These are phyloP conservation scores for Habropoda laboriosa DNA, from an alignment of 1,140 invertebrate species.

Conservation along the genomic window DNA sequence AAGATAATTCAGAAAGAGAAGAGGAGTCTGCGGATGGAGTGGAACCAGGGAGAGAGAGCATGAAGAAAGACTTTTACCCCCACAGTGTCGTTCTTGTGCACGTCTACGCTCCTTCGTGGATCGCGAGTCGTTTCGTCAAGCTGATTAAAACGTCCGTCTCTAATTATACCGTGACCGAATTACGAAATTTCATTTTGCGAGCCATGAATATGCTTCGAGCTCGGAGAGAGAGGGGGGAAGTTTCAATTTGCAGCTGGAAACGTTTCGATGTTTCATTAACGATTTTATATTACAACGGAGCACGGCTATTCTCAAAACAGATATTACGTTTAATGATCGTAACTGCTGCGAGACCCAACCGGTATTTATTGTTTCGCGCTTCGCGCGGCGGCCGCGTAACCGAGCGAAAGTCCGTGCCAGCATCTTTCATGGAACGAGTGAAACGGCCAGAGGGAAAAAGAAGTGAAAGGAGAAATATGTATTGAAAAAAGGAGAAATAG, in stretches of 20 bases:
- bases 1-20: slow-evolving; percentile 56
- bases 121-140: slow-evolving; percentile 21
- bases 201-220: not conserved
- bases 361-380: slow-evolving; percentile 49
- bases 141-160: slow-evolving; percentile 61
- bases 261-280: slow-evolving; percentile 21
- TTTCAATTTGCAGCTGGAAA: slow-evolving; percentile 19
- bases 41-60: not conserved
- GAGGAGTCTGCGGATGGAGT: too few species aligned
- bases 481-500: not conserved
- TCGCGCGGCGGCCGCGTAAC: slow-evolving; percentile 13
- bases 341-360: slow-evolving; percentile 8
- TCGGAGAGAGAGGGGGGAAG: too few species aligned
- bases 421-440: slow-evolving; percentile 44
- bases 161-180: slow-evolving; percentile 7
- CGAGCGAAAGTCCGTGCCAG: slow-evolving; percentile 21
- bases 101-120: not conserved
- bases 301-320: not conserved
- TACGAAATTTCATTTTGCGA: slow-evolving; percentile 56
- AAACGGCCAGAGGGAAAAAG: too few species aligned
- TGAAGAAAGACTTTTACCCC: not conserved
- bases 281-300: slow-evolving; percentile 4
- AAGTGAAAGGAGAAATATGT: not conserved
- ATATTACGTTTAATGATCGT: slow-evolving; percentile 29
- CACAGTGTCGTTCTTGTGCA: not conserved